These are phyloP conservation scores for Corella eumyota DNA, from an alignment of 23 tunicate species.

Conservation along the genomic window DNA sequence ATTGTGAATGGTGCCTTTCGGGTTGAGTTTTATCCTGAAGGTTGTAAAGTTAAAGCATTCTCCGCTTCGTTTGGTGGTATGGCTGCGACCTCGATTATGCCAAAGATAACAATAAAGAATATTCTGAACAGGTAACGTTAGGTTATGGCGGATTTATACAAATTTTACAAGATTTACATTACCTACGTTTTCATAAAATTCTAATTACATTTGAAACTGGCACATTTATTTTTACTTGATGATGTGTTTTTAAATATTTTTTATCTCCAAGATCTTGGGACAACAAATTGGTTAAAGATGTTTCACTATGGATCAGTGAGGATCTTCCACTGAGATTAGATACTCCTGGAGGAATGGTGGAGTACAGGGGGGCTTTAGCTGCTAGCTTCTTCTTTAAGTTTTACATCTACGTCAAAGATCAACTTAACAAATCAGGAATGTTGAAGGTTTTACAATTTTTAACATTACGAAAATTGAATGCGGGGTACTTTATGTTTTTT, in stretches of 20 bases:
- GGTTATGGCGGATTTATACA: too few species aligned
- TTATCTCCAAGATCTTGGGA: constrained; percentile 33
- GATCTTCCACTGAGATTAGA: constrained; percentile 49
- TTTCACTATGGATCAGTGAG: constrained; percentile 31
- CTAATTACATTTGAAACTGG: too few species aligned
- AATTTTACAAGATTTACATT: too few species aligned
- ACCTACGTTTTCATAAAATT: too few species aligned
- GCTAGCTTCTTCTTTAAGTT: constrained; percentile 96
- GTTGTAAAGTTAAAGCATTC: constrained; percentile 39
- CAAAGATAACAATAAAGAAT: constrained; percentile 41
- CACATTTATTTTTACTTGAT: too few species aligned
- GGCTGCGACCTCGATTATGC: constrained; percentile 67
- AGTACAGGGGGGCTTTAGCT: constrained; percentile 80
- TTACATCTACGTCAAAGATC: constrained; percentile 23
- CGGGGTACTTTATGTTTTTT: too few species aligned
- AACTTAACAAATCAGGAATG: constrained; percentile 18
- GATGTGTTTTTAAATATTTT: neutral
- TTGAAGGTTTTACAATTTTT: too few species aligned
- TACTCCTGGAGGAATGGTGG: constrained; percentile 97
- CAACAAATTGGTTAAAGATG: constrained; percentile 34
- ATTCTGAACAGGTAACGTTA: constrained; percentile 42
- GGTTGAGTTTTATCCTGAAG: constrained; percentile 58
- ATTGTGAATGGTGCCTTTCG: constrained; percentile 90
- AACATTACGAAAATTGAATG: too few species aligned
- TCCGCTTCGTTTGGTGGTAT: constrained; percentile 85